Evolutionary conservation across 2,888 invertebrate genomes (phyloP), one percentile per base, ranked within the genome.

Genomic region (Plebejus anna): DNA sequence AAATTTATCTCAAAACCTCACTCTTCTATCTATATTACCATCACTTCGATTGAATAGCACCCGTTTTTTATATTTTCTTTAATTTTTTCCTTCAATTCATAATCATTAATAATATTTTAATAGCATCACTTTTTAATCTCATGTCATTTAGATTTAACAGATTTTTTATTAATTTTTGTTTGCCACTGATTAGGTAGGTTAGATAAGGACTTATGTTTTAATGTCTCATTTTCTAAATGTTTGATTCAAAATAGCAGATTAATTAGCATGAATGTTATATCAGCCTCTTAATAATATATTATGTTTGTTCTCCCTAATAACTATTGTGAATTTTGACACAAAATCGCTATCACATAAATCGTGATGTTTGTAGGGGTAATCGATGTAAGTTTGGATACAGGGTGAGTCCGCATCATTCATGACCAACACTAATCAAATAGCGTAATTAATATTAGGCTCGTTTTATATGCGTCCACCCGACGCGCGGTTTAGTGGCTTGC

Each of bases 21-120:
- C 32, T 66, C 36, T 11, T 66, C 32, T 32, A 66, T 66, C 32
- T 32, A 32, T 16, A 66, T 61, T 28, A 66, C 66, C 66, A 66
- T 16, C 51, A 73, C 51, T 55, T 28, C 16, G 11, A 6, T 73
- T 55, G 51, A 38, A 73, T 73, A 73, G 73, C 73, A 73, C 73
- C 72, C 22, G 55, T 73, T 73, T 73, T 13, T 6, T 32, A 51
- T 7, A 42, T 42, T 71, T 71, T 42, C 7, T 71, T 71, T 70
- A 42, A 6, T 59, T 7, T 22, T 22, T 61, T 61, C 22, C 7
- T 11, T 61, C 11, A 28, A 6, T 28, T 61, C 28, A 11, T 61
- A 28, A 61, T 61, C 11, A 61, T 28, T 28, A 28, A 11, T 9
- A 61, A 28, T 3, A 28, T 1, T 11, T 28, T 28, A 11, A 70